These are phyloP conservation scores for Frankliniella fusca DNA, from an alignment of 2,888 invertebrate species.

Conservation along the genomic window DNA sequence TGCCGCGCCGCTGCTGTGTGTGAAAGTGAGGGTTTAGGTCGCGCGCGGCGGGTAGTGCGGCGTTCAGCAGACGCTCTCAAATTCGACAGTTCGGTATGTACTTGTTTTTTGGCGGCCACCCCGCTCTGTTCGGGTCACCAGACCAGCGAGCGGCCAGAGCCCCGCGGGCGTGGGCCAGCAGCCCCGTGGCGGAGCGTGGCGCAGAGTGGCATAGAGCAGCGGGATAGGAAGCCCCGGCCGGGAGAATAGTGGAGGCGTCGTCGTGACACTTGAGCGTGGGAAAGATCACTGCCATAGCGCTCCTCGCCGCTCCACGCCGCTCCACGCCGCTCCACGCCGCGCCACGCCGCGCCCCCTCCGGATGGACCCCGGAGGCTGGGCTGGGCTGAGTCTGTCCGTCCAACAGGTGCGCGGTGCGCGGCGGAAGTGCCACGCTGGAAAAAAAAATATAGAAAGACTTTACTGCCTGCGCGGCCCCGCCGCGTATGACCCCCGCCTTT, in stretches of 20 bases:
- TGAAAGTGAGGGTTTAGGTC: too few relatives aligned
- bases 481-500: too few relatives aligned
- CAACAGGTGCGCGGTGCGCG: neutral
- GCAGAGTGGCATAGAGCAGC: too few relatives aligned
- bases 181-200: too few relatives aligned
- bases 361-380: constrained; percentile 3
- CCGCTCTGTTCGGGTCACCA: neutral
- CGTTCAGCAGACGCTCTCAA: too few relatives aligned
- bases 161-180: too few relatives aligned
- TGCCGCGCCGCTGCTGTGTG: too few relatives aligned
- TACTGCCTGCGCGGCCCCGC: too few relatives aligned
- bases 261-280: constrained; percentile 25
- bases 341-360: neutral
- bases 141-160: too few relatives aligned
- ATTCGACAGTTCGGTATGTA: neutral
- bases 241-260: neutral
- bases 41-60: too few relatives aligned
- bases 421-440: neutral
- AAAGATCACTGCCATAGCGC: neutral
- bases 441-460: neutral
- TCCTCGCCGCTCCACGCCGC: neutral
- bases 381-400: neutral
- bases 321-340: neutral
- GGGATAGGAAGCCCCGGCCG: neutral
- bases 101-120: neutral